phyloP scores from a whole-genome alignment of 2,113 vertebrate species.

The Chloropsis cyanopogon region DNA sequence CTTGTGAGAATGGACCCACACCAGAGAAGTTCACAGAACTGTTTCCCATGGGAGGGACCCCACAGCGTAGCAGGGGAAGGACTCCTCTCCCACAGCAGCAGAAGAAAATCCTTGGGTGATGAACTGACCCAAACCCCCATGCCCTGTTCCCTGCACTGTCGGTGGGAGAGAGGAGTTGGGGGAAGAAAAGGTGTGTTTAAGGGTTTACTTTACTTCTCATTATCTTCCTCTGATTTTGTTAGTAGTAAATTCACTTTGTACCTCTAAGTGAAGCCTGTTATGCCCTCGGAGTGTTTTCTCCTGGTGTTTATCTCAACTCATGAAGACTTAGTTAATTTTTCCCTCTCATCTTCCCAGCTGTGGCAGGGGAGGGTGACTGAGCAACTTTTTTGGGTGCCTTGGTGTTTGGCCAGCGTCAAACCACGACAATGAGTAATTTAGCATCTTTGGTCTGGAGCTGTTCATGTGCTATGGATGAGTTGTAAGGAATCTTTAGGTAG shows the following conservation, averaged over 20 bases:
- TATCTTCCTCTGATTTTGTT: not conserved
- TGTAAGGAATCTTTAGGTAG: not conserved
- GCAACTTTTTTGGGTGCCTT: not conserved
- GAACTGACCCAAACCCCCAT: not conserved
- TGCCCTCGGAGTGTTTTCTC: not conserved
- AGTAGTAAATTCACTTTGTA: not conserved
- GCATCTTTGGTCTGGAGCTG: not conserved
- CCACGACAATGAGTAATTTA: not conserved
- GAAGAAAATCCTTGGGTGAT: not conserved
- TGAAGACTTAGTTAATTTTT: not conserved
- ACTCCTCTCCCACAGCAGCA: not conserved
- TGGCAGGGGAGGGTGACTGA: too few species aligned
- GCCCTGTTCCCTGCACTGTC: not conserved
- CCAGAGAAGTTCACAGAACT: not conserved
- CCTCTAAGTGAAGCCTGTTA: too few species aligned
- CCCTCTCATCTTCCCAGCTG: too few species aligned
- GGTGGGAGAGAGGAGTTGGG: not conserved
- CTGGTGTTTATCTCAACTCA: too few species aligned
- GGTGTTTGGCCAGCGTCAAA: not conserved
- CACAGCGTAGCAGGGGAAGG: too few species aligned
- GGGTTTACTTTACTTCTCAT: not conserved
- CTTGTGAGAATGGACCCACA: not conserved
- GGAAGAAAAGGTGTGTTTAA: not conserved
- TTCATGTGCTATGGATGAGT: rapidly evolving
- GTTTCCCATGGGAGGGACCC: too few species aligned